Evolutionary conservation across 2,113 vertebrate species (phyloP).

Genomic region (Lycaon pictus): DNA sequence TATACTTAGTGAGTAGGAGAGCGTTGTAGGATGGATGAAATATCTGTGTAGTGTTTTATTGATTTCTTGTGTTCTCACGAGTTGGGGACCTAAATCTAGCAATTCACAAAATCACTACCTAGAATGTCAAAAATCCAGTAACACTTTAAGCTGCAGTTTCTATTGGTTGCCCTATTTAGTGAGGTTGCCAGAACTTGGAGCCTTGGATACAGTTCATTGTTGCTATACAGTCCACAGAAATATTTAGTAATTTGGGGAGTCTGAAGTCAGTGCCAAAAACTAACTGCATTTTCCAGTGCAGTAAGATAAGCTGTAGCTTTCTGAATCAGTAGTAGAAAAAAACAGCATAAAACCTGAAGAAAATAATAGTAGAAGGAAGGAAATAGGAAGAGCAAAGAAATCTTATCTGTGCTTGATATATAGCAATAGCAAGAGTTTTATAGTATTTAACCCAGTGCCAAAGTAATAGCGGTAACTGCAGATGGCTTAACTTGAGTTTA

Average conservation of each 20-base stretch:
- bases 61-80: not conserved
- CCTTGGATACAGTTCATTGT: slow-evolving; percentile 39
- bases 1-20: not conserved
- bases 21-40: slow-evolving; percentile 15
- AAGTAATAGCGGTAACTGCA: not conserved
- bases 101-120: slow-evolving; percentile 37
- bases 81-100: not conserved
- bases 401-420: not conserved
- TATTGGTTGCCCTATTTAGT: slow-evolving; percentile 55
- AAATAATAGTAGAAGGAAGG: not conserved
- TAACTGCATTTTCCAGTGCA: not conserved
- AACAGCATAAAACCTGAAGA: not conserved
- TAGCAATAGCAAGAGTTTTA: slow-evolving; percentile 33
- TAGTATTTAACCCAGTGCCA: not conserved
- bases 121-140: slow-evolving; percentile 20
- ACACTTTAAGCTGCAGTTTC: slow-evolving; percentile 12
- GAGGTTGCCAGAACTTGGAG: slow-evolving; percentile 49
- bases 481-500: slow-evolving; percentile 28
- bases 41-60: not conserved
- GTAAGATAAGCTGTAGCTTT: slow-evolving; percentile 33
- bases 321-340: slow-evolving; percentile 43
- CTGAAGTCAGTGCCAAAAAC: slow-evolving; percentile 3
- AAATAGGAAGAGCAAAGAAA: slow-evolving; percentile 5
- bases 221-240: slow-evolving; percentile 23
- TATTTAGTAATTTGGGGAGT: slow-evolving; percentile 23